phyloP scores from a whole-genome alignment of 2,113 vertebrate species.

The Vicugna pacos region DNA sequence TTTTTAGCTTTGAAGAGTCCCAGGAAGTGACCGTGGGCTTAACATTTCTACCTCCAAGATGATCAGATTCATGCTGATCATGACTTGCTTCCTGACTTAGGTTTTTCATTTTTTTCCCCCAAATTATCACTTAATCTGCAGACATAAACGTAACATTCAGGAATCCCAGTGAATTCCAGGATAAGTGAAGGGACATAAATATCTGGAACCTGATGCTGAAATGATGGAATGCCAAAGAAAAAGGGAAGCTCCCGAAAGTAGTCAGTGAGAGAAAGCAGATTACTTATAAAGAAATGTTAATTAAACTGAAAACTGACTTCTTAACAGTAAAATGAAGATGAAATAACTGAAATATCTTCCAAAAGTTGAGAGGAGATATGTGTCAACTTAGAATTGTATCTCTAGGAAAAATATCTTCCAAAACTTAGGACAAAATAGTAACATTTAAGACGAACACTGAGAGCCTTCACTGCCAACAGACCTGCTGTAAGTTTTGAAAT shows the following conservation, averaged over 20 bases:
- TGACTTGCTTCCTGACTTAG: not conserved
- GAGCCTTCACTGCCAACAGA: not conserved
- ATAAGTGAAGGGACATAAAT: not conserved
- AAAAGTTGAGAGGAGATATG: not conserved
- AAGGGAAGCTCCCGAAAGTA: not conserved
- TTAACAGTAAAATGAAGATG: not conserved
- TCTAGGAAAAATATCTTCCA: not conserved
- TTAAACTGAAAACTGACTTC: not conserved
- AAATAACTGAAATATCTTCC: not conserved
- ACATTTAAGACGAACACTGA: not conserved
- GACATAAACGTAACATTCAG: not conserved
- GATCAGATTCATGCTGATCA: not conserved
- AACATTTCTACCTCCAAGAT: not conserved
- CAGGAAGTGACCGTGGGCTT: not conserved
- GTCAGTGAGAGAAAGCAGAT: not conserved
- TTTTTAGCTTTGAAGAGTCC: not conserved
- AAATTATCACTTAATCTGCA: not conserved
- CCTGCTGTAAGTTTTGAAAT: not conserved
- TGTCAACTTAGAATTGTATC: not conserved
- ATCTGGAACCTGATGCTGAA: not conserved
- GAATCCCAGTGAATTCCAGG: not conserved
- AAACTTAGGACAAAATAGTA: not conserved
- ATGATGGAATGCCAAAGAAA: not conserved
- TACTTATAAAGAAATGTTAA: not conserved
- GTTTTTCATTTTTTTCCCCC: not conserved